Percentiles rank a stretch among this genome's conserved stretches.
Evolutionary conservation across 2,113 vertebrate species (phyloP).

Genomic region (Axis porcinus): DNA sequence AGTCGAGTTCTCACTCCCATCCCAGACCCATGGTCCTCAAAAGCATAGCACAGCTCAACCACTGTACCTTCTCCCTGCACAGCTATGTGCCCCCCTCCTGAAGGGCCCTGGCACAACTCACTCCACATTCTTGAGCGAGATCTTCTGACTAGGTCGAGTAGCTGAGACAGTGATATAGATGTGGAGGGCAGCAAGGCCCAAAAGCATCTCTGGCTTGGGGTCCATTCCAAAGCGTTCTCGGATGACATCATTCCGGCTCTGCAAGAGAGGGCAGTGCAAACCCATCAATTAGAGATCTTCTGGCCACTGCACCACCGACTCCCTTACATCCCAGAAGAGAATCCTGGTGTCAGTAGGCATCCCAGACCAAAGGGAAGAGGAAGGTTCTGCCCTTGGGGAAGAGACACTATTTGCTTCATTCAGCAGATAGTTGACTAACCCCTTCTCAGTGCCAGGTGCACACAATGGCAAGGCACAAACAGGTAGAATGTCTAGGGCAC

Average conservation of each 20-base stretch:
- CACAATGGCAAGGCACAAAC: neutral
- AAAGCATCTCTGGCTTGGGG: constrained; percentile 93
- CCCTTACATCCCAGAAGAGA: neutral
- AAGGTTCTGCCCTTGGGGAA: neutral
- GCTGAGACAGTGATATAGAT: constrained; percentile 98
- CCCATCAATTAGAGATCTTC: neutral
- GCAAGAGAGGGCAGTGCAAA: constrained; percentile 50
- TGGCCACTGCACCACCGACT: neutral
- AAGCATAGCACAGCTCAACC: neutral
- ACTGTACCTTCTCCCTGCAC: neutral
- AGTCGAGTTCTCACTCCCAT: neutral
- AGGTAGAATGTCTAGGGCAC: neutral
- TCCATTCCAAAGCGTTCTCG: constrained; percentile 94
- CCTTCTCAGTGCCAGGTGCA: neutral
- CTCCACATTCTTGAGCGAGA: constrained; percentile 98
- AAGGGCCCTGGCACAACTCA: constrained; percentile 82
- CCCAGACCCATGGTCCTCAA: neutral
- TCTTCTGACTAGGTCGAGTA: constrained; percentile 96
- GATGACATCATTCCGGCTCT: constrained; percentile 99
- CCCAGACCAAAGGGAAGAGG: neutral
- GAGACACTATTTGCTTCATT: neutral
- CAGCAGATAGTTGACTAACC: neutral
- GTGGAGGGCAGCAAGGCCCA: constrained; percentile 94
- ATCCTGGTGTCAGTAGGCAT: neutral
- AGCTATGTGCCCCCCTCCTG: neutral